Evolutionary conservation across 2,113 vertebrate genomes (phyloP), one percentile per base, ranked within the genome.

Genomic region (Crotalus viridis): DNA sequence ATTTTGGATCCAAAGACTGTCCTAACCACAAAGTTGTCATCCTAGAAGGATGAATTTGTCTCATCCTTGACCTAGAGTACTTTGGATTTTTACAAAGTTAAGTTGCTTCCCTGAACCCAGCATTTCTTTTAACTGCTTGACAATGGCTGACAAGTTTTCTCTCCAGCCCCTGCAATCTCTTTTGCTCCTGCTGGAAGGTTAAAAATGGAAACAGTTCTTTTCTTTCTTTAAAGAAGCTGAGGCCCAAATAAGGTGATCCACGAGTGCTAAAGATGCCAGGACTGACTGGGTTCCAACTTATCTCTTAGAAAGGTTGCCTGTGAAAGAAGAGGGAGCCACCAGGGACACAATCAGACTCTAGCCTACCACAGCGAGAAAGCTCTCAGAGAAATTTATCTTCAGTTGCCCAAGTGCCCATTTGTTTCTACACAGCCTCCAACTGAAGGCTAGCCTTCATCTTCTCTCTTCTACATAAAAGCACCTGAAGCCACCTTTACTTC

Each of bases 181-280:
- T 91, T 87, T 94, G 96, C 96, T 96, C 96, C 94, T 95, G 96
- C 98, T 95, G 96, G 94, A 94, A 96, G 96, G 97, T 98, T 99
- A 98, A 98, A 99, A 97, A 98, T 98, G 97, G 98, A 98, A 98
- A 96, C 95, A 24, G 52, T 4, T 9, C 95, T 96, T 96, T 93
- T 95, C 96, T 95, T 95, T 93, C 91, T 97, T 97, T 95, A 97
- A 98, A 96, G 97, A 97, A 98, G 97, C 97, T 95, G 96, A 97
- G 97, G 96, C 94, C 98, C 98, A 99, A 99, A 99, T 98, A 99
- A 98, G 98, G 98, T 97, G 91, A 97, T 93, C 95, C 93, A 95
- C 95, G 93, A 87, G 89, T 91, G 90, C 91, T 93, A 94, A 95
- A 96, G 96, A 96, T 97, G 97, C 95, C 94, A 93, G 87, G 39